Evolutionary conservation across 2,888 invertebrate species (phyloP), one percentile per base, ranked within the genome.

Genomic region (Bedellia somnulentella): DNA sequence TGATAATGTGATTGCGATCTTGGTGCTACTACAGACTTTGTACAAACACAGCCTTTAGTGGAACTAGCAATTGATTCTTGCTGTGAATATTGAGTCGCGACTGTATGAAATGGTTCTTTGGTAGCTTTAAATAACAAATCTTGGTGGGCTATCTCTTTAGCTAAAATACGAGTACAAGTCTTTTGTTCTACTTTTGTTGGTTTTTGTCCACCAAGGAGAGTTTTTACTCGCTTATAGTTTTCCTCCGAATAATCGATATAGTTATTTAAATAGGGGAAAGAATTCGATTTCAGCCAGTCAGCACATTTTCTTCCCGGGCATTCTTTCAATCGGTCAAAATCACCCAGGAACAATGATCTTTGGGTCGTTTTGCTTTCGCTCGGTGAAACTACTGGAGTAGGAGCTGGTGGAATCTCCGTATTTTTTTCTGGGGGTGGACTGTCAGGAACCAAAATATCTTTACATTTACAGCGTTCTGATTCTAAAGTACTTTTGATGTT

Each of bases 241-340:
- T 64, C 52, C 38, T 71, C 67, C 4, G 47, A 52, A 32, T 50
- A 75, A 46, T 75, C 63, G 31, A 66, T 37, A 36, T 67, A 70
- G 9, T 46, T 38, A 16, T 47, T 37, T 17, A 67, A 37, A 34
- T 49, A 35, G 2, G 63, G 63, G 44, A 67, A 68, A 4, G 48
- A 37, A 14, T 37, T 31, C n/a, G 32, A 44, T 30, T 42, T 43
- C 2, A 32, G 13, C 51, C 53, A 55, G 33, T 57, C 42, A 31
- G 47, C 44, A 35, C 66, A 66, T 5, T 28, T 35, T 37, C 47
- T 47, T 4, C 29, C 42, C 1, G 64, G 66, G 34, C 67, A 68
- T 16, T 53, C 36, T 5, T 44, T 30, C 6, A 56, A 35, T 15
- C 57, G 52, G 8, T 45, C 29, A 26, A 57, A 42, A 34, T 70